A percentile compares a stretch with the other conserved stretches of the same genome.
Evolutionary conservation across 1,140 invertebrate species (phyloP).

Genomic region (Drosophila arizonae): DNA sequence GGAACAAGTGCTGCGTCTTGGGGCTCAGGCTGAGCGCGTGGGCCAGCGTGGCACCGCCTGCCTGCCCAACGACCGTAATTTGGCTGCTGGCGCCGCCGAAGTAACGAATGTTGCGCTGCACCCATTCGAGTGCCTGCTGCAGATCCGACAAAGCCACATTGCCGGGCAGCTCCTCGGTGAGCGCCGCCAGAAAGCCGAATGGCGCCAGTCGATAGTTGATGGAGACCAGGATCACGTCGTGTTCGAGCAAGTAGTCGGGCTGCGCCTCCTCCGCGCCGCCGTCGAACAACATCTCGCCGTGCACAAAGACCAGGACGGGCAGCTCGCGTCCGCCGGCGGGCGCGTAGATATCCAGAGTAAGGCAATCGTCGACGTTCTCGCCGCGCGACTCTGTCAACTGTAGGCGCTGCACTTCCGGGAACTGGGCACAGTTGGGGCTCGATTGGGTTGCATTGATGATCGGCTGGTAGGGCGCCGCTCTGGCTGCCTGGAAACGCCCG

Average conservation of each 20-base stretch:
- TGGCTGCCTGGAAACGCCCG: slow-evolving; percentile 64
- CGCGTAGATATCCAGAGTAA: slow-evolving; percentile 65
- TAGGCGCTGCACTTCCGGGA: slow-evolving; percentile 62
- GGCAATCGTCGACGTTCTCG: slow-evolving; percentile 72
- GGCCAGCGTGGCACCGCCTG: slow-evolving; percentile 84
- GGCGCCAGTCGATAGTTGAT: slow-evolving; percentile 91
- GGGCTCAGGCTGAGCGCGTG: slow-evolving; percentile 83
- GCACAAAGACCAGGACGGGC: slow-evolving; percentile 80
- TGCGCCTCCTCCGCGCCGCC: slow-evolving; percentile 85
- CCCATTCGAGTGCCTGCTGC: slow-evolving; percentile 86
- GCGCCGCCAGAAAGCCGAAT: slow-evolving; percentile 84
- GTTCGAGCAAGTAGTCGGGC: slow-evolving; percentile 89
- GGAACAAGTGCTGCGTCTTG: slow-evolving; percentile 57
- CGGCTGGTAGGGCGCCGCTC: slow-evolving; percentile 30
- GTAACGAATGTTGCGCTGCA: slow-evolving; percentile 85
- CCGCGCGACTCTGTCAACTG: slow-evolving; percentile 48
- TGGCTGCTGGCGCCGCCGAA: slow-evolving; percentile 87
- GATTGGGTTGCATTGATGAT: slow-evolving; percentile 54
- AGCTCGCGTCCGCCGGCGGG: slow-evolving; percentile 48
- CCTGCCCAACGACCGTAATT: slow-evolving; percentile 86
- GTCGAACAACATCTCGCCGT: slow-evolving; percentile 82
- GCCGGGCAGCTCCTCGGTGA: slow-evolving; percentile 85
- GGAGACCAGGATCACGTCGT: slow-evolving; percentile 90
- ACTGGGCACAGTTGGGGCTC: slow-evolving; percentile 69
- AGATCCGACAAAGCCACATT: slow-evolving; percentile 88